Evolutionary conservation across 2,888 invertebrate genomes (phyloP), one percentile per base, ranked within the genome.

Genomic region (Lymantria dispar): DNA sequence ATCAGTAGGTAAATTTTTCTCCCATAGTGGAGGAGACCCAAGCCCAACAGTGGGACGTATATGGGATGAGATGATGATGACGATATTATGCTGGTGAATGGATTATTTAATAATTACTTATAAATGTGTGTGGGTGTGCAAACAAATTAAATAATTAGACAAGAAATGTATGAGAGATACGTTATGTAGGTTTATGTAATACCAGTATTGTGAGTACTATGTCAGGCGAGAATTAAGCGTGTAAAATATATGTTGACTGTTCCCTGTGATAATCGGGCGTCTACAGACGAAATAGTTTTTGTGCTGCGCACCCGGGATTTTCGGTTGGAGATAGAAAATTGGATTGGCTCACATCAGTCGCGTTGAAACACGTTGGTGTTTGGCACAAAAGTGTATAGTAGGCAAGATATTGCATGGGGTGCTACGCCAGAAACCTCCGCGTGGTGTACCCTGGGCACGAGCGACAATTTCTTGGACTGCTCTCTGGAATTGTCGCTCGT

Each of bases 291-390:
- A 75, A 81, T 80, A 67, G 70, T 71, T 68, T 67, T 69, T 63
- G 69, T 71, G 64, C 67, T 69, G 62, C 52, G 72, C 68, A 56
- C 63, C 56, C 65, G 54, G 68, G 73, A 79, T 79, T 80, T 85
- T 80, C 75, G 73, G 74, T 68, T 63, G 62, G 67, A 66, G 64
- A 78, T 66, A 76, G 77, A 75, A 83, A 85, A 87, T 88, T 83
- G 79, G 77, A 86, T 85, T 83, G 80, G 65, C 62, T 79, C 68
- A 74, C 75, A 76, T 76, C 70, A 72, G 72, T 70, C 65, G 62
- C 69, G 58, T 63, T 64, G 68, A 76, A 79, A 78, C 73, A 80
- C 70, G 65, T 68, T 60, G 60, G 60, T 76, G 70, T 73, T 75
- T 62, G 69, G 62, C 68, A 69, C 68, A 68, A 74, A 80, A 81